Evolutionary conservation across 1,140 invertebrate genomes (phyloP), one percentile per base, ranked within the genome.

Genomic region (Matsumurasca onukii): DNA sequence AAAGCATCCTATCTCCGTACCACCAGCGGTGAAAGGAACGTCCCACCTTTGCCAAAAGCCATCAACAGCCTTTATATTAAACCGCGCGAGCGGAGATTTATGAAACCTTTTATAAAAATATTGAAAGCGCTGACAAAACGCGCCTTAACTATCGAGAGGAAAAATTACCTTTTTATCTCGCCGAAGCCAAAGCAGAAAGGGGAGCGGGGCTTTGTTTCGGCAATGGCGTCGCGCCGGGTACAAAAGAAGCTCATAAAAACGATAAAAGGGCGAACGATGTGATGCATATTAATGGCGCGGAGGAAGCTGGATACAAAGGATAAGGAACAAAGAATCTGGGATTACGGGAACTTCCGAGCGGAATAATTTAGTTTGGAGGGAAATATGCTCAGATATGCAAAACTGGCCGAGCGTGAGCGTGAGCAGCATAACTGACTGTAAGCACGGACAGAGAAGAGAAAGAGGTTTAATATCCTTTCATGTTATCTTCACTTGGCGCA

Each of bases 181-280:
- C 13, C 30, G 24, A 59, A 59, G 30, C 5, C 5, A 27, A 29
- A 59, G 55, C 13, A 27, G 22, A 59, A 59, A 59, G 25, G 3
- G 55, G 24, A 59, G 55, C 13, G 55, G 22, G 55, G 12, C 30
- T 59, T 59, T 59, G 55, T 59, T 59, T 59, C 22, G 9, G 24
- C 55, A 27, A 5, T 59, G 55, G 24, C 15, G 55, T 29, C 24
- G 3, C 15, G 55, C 25, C n/a, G 12, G 24, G 30, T 59, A 59
- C 55, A 59, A 59, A 59, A 59, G 55, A 59, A 59, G 30, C 55
- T 59, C 55, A 59, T 59, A 59, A 27, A 59, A 59, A 59, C 55
- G 55, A 59, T 59, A 59, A 59, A 59, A 59, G 55, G 55, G 55
- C n/a, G 55, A 59, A 59, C 30, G 55, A 59, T 59, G 55, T 27